A percentile compares a stretch with the other conserved stretches of the same genome.
Conservation (phyloP, 2,113 vertebrate genomes). For the Scartelaos histophorus region DNA sequence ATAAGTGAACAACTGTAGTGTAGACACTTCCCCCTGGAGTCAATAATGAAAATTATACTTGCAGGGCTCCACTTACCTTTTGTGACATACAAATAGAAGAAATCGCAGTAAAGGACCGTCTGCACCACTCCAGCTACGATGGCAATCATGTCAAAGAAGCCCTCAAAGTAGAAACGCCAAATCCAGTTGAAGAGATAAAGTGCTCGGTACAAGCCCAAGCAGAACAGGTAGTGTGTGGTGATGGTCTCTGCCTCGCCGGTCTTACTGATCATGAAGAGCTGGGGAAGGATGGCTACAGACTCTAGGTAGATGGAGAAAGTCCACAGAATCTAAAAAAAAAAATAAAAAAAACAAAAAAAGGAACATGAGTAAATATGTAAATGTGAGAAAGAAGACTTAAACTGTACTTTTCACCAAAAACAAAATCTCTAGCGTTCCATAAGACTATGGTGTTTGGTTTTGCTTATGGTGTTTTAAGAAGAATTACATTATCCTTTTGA, state of each 20-base stretch:
- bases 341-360: slow-evolving; percentile 45
- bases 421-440: neutral
- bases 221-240: slow-evolving; percentile 98
- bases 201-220: slow-evolving; percentile 92
- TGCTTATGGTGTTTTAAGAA: neutral
- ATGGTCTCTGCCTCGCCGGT: slow-evolving; percentile 98
- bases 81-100: slow-evolving; percentile 99
- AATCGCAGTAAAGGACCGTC: slow-evolving; percentile 98
- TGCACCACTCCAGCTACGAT: slow-evolving; percentile 96
- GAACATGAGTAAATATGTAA: neutral
- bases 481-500: neutral
- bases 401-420: too few relatives aligned
- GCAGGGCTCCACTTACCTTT: slow-evolving; percentile 83
- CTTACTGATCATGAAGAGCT: slow-evolving; percentile 99
- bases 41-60: neutral
- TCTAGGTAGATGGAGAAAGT: slow-evolving; percentile 99
- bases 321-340: slow-evolving; percentile 88
- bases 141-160: slow-evolving; percentile 98
- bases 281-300: slow-evolving; percentile 96
- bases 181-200: slow-evolving; percentile 99
- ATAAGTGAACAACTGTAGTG: neutral
- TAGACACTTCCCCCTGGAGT: neutral
- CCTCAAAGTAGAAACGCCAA: slow-evolving; percentile 99
- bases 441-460: neutral
- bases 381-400: too few relatives aligned